These are phyloP conservation scores for Drosophila mojavensis DNA, from an alignment of 1,140 invertebrate genomes.

Conservation along the genomic window DNA sequence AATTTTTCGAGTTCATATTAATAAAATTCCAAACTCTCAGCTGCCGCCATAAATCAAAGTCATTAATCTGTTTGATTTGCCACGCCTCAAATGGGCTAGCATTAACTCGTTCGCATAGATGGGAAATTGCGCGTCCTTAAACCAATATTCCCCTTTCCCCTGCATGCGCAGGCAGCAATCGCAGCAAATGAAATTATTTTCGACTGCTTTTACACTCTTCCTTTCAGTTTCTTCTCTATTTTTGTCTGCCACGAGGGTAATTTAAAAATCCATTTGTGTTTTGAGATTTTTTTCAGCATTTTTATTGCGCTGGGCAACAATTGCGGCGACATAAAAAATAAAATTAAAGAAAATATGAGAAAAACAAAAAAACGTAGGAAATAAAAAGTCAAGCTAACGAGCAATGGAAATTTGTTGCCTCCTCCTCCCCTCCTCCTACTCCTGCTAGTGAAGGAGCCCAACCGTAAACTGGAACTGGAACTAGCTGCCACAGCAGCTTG, in stretches of 20 bases:
- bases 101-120: too few species aligned
- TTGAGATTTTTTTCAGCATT: constrained; percentile 63
- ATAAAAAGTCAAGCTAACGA: constrained; percentile 36
- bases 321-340: constrained; percentile 49
- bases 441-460: background rate
- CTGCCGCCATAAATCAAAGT: too few species aligned
- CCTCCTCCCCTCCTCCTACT: background rate
- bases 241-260: constrained; percentile 72
- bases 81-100: too few species aligned
- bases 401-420: constrained; percentile 54
- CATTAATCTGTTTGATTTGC: too few species aligned
- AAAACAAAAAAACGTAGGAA: constrained; percentile 25
- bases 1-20: too few species aligned
- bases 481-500: background rate
- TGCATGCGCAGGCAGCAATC: too few species aligned
- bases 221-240: constrained; percentile 10
- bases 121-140: too few species aligned
- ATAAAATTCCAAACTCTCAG: too few species aligned
- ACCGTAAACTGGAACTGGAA: constrained; percentile 6
- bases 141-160: too few species aligned
- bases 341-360: constrained; percentile 25
- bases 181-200: constrained; percentile 13
- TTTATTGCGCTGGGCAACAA: constrained; percentile 60
- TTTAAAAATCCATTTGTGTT: constrained; percentile 83
- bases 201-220: background rate